Conservation (phyloP, 1,140 invertebrate species). For the Drosophila burlai region DNA sequence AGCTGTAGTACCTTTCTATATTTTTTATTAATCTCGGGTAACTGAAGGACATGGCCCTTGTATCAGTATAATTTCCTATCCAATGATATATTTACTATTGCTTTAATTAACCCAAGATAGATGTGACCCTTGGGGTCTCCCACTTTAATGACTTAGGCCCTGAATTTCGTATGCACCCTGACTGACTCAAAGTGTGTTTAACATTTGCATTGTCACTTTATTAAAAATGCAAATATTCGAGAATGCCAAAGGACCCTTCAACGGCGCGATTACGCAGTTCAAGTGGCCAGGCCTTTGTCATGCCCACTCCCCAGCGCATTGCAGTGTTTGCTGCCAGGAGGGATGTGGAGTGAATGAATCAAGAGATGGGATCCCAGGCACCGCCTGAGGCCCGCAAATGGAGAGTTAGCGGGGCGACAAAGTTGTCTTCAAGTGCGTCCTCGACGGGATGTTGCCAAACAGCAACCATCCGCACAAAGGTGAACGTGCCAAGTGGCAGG, state of each 20-base stretch:
- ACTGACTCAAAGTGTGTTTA: constrained; percentile 4
- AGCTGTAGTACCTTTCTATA: neutral
- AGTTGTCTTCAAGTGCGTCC: constrained; percentile 75
- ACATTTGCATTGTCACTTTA: constrained; percentile 52
- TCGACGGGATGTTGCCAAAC: constrained; percentile 73
- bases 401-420: constrained; percentile 56
- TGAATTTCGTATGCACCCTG: neutral
- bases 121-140: neutral
- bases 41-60: neutral
- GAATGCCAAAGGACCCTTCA: constrained; percentile 60
- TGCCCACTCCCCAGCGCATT: constrained; percentile 6
- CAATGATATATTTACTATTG: neutral
- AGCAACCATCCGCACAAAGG: constrained; percentile 54
- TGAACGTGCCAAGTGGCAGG: constrained; percentile 75
- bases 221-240: constrained; percentile 76
- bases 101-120: neutral
- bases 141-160: neutral
- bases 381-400: constrained; percentile 29
- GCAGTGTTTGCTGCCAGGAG: constrained; percentile 17
- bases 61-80: neutral
- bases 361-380: constrained; percentile 6
- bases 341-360: constrained; percentile 15
- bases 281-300: constrained; percentile 58
- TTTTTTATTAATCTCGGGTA: neutral
- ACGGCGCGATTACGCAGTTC: constrained; percentile 74